phyloP scores from a whole-genome alignment of 2,797 vertebrate species.

The Falco berigora region DNA sequence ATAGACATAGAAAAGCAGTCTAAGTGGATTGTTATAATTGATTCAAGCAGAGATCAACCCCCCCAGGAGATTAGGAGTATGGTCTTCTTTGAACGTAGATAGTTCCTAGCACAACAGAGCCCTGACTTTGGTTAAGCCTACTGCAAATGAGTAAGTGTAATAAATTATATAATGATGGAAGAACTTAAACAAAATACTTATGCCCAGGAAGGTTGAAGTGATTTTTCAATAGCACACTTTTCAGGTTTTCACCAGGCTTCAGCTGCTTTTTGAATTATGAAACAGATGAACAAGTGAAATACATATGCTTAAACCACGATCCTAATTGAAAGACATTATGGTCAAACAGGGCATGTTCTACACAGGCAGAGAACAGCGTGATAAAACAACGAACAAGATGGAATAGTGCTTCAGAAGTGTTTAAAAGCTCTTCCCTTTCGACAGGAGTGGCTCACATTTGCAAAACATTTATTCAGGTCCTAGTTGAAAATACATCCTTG shows the following conservation, averaged over 20 bases:
- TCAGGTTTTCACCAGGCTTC: not conserved
- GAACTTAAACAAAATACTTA: constrained; percentile 14
- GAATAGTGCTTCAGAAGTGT: constrained; percentile 12
- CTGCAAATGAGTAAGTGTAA: not conserved
- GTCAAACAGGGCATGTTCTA: constrained; percentile 1
- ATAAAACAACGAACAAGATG: not conserved
- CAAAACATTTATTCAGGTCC: constrained; percentile 72
- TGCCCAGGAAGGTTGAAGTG: not conserved
- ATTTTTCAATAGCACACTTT: not conserved
- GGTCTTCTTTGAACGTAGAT: not conserved
- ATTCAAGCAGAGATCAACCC: constrained; percentile 8
- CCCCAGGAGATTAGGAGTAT: not conserved
- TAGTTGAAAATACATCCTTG: constrained; percentile 66
- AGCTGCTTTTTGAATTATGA: constrained; percentile 4
- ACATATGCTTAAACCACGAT: not conserved
- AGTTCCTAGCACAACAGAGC: not conserved
- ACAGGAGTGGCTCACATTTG: constrained; percentile 57
- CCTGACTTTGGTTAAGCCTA: not conserved
- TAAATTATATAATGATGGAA: not conserved
- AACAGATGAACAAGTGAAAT: constrained; percentile 30
- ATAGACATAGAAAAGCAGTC: not conserved
- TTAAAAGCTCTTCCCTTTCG: constrained; percentile 48
- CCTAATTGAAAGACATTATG: constrained; percentile 10
- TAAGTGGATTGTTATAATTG: constrained; percentile 3
- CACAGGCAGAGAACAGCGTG: not conserved